Percentiles rank a stretch among this genome's conserved stretches.
Conservation (phyloP, 1,140 invertebrate species). For the Macrosteles quadrilineatus region DNA sequence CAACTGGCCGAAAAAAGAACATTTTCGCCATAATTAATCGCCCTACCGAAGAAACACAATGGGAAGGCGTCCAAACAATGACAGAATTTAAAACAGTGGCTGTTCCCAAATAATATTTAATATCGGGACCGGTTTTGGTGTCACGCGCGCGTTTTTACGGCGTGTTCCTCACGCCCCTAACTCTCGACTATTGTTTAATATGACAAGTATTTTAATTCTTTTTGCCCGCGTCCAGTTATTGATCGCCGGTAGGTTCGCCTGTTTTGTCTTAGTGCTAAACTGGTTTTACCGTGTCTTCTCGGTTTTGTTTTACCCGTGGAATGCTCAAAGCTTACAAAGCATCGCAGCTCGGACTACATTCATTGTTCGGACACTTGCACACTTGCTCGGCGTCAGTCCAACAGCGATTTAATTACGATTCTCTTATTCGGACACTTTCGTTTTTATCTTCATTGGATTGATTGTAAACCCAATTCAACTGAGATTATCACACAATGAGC, state of each 20-base stretch:
- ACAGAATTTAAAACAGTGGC: conserved; percentile 32
- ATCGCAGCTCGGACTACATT: too few species aligned
- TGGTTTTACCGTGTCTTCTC: conserved; percentile 10
- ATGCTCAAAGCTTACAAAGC: background rate
- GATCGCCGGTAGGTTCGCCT: conserved; percentile 11
- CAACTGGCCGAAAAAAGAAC: background rate
- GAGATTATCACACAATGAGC: too few species aligned
- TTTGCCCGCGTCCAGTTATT: conserved; percentile 27
- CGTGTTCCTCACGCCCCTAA: conserved; percentile 30
- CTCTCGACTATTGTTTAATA: conserved; percentile 31
- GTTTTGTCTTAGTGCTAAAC: conserved; percentile 28
- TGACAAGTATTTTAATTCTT: conserved; percentile 32
- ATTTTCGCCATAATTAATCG: conserved; percentile 23
- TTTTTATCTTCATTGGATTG: too few species aligned
- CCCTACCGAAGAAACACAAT: conserved; percentile 22
- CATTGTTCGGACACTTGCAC: too few species aligned
- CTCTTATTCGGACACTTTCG: too few species aligned
- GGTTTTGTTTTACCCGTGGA: conserved; percentile 2
- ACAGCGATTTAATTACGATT: too few species aligned
- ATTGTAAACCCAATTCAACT: too few species aligned
- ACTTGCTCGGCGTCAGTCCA: too few species aligned
- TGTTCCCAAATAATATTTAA: conserved; percentile 31
- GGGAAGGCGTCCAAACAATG: conserved; percentile 29
- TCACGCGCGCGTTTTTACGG: conserved; percentile 28
- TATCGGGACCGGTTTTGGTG: conserved; percentile 26